Base-by-base conservation (phyloP, 2,797 vertebrate species). In the Distichodus sexfasciatus region DNA sequence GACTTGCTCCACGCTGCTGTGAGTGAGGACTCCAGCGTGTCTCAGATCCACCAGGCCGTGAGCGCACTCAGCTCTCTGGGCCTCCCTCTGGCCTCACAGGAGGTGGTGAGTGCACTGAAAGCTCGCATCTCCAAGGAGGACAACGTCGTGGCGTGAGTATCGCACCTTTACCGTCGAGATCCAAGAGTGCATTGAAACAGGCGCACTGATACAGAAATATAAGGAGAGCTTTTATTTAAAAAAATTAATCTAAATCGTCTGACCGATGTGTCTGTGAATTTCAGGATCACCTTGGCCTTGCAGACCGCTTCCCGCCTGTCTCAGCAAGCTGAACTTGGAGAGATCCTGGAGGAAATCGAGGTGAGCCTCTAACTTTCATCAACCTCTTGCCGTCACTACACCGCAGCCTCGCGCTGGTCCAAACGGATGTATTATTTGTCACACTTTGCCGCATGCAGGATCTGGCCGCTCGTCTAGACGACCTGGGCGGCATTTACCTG, bases 261-360 rank as follows among this genome's bases (percentile, higher is more conserved):
- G n/a, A 10, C 4, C 14, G 6, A 21, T 31, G 1, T 61, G 19
- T 62, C 6, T 36, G 21, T 46, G 31, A 14, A 0, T 58, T 1
- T 35, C 88, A 99, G 97, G 40, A 98, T 96, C 17, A 92, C 94
- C 35, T 87, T 91, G 74, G 97, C 95, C 51, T 87, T 99, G 81
- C 94, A 94, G 76, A 94, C 95, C 0, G 96, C 97, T 1, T 94
- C 95, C 29, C 89, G 94, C 54, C 92, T 99, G 43, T 96, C 97
- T 73, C 92, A 95, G 83, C 93, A 99, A 79, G 94, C 95, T 19
- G 94, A 99, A 68, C 88, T 99, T 0, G 93, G 93, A 61, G 89
- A 90, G 77, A 96, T 99, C 31, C 88, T 97, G 74, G 96, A 99
- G 73, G 97, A 99, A 81, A 98, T 99, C 62, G 97, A 99, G 94